Evolutionary conservation across 2,113 vertebrate species (phyloP).

Genomic region (Bucco capensis): DNA sequence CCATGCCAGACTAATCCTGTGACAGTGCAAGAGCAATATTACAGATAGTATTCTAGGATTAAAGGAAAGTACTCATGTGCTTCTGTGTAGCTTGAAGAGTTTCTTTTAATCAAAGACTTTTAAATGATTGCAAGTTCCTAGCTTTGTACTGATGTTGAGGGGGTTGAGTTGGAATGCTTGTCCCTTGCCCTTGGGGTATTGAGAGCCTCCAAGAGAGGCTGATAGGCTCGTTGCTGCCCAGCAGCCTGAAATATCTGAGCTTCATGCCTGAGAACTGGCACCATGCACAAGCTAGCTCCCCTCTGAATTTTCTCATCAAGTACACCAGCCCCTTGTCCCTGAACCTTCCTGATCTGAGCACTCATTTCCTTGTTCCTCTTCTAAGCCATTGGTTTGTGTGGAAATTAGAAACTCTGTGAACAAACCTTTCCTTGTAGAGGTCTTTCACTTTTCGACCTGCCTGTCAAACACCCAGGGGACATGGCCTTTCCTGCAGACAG

Average conservation of each 20-base stretch:
- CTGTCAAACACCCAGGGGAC: no score
- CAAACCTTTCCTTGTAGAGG: neutral
- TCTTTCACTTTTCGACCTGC: neutral
- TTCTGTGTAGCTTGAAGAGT: neutral
- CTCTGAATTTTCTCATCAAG: neutral
- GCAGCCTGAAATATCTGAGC: neutral
- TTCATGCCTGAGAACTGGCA: neutral
- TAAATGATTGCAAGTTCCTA: neutral
- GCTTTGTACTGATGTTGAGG: neutral
- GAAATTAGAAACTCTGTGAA: neutral
- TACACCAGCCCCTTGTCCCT: rapidly evolving
- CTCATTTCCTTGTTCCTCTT: neutral
- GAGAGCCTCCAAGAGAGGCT: neutral
- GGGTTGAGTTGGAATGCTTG: neutral
- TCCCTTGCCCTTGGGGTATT: neutral
- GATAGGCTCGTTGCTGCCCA: rapidly evolving
- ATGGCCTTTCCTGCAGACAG: rapidly evolving
- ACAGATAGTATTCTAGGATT: neutral
- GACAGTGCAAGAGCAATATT: no score
- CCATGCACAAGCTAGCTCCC: rapidly evolving
- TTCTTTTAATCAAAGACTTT: neutral
- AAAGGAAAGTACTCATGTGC: neutral
- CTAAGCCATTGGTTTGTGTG: neutral
- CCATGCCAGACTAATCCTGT: neutral
- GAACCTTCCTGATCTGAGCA: neutral